Evolutionary conservation across 2,888 invertebrate genomes (phyloP).

Genomic region (Endomychus coccineus): DNA sequence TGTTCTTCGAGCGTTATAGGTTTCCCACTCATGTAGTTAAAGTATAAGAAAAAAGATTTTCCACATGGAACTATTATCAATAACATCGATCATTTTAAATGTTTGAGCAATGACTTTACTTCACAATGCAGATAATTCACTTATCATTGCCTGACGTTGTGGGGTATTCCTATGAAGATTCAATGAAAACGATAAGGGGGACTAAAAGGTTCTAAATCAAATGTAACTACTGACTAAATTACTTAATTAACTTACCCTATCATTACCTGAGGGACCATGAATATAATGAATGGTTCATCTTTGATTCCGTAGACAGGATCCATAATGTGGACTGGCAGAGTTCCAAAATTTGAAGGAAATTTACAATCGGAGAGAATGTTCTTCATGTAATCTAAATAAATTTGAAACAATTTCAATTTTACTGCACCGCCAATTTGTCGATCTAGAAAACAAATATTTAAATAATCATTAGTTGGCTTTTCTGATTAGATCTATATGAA

Average conservation of each 20-base stretch:
- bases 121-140: no score
- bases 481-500: conserved; percentile 1
- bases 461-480: background rate
- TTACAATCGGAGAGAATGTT: conserved; percentile 59
- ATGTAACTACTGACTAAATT: no score
- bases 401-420: conserved; percentile 59
- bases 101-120: no score
- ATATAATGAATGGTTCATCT: conserved; percentile 66
- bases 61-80: no score
- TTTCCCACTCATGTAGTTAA: no score
- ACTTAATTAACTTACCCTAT: conserved; percentile 56
- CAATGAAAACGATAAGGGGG: no score
- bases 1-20: no score
- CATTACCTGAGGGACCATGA: conserved; percentile 79
- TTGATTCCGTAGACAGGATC: conserved; percentile 62
- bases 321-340: conserved; percentile 59
- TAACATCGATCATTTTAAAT: no score
- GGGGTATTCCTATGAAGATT: no score
- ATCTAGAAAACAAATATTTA: conserved; percentile 49
- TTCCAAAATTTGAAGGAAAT: conserved; percentile 49
- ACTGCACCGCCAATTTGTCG: conserved; percentile 73
- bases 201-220: no score
- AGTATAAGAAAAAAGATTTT: no score
- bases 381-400: conserved; percentile 60
- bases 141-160: no score